Conservation (phyloP, 2,888 invertebrate genomes). For the Aleiodes leptofemur region DNA sequence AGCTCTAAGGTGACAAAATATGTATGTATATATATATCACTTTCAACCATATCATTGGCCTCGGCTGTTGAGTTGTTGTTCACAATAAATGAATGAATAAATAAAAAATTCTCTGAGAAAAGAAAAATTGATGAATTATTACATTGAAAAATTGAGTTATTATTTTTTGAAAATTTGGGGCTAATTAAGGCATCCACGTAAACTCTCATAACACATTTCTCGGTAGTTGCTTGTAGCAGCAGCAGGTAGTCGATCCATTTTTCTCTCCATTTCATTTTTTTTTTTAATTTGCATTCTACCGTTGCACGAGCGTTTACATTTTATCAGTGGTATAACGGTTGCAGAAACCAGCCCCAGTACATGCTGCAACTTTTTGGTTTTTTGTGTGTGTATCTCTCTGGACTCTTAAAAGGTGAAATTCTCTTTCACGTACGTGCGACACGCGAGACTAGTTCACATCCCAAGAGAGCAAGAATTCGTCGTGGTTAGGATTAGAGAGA, state of each 20-base stretch:
- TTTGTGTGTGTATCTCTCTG: neutral
- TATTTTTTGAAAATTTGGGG: neutral
- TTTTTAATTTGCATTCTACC: slow-evolving; percentile 40
- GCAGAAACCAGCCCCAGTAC: neutral
- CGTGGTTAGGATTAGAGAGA: neutral
- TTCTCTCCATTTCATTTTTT: slow-evolving; percentile 2
- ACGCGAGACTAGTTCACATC: slow-evolving; percentile 37
- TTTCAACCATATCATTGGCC: too few relatives aligned
- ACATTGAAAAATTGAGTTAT: neutral
- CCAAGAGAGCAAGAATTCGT: slow-evolving; percentile 33
- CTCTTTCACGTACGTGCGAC: slow-evolving; percentile 30
- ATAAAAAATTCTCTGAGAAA: neutral
- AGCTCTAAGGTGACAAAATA: too few relatives aligned
- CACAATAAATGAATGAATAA: too few relatives aligned
- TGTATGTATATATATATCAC: too few relatives aligned
- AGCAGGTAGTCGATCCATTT: slow-evolving; percentile 36
- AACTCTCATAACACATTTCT: neutral
- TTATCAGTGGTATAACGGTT: slow-evolving; percentile 46
- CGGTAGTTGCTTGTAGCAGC: too few relatives aligned
- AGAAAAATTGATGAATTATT: neutral
- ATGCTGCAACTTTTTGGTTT: slow-evolving; percentile 1
- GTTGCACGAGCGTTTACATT: slow-evolving; percentile 40
- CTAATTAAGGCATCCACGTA: slow-evolving; percentile 3
- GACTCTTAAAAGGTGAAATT: slow-evolving; percentile 2
- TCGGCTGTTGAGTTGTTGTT: too few relatives aligned